These are phyloP conservation scores for Xanthorhoe spadicearia DNA, from an alignment of 2,888 invertebrate species.

Conservation along the genomic window DNA sequence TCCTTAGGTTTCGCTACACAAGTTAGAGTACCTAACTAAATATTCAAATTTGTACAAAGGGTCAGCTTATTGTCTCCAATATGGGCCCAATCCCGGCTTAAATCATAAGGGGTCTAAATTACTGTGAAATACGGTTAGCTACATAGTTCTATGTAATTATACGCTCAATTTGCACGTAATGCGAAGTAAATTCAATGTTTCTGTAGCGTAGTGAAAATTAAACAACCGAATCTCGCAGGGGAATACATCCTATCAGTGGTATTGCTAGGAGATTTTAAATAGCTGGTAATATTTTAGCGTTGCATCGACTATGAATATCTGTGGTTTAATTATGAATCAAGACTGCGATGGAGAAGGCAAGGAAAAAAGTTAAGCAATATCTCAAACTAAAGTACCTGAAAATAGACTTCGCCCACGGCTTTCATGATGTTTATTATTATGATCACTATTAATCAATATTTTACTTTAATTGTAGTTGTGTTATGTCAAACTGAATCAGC, in stretches of 20 bases:
- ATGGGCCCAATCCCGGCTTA: constrained; percentile 29
- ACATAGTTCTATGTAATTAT: constrained; percentile 36
- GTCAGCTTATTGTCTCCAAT: constrained; percentile 28
- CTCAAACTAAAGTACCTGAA: no score
- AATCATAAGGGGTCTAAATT: constrained; percentile 37
- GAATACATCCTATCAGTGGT: neutral
- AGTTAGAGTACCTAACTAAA: neutral
- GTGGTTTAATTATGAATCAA: no score
- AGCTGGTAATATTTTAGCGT: neutral
- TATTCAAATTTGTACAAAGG: constrained; percentile 36
- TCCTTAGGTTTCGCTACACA: neutral
- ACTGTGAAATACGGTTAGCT: constrained; percentile 36
- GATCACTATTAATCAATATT: no score
- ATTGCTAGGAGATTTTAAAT: neutral
- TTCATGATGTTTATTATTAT: no score
- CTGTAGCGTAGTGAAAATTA: constrained; percentile 8
- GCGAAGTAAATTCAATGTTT: constrained; percentile 47
- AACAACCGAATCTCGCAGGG: constrained; percentile 9
- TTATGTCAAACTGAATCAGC: constrained; percentile 4
- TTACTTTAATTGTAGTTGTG: no score
- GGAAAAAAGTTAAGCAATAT: no score
- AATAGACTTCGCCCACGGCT: no score
- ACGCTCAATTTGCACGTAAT: constrained; percentile 43
- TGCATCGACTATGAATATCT: neutral
- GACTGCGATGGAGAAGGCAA: no score